Evolutionary conservation across 2,113 vertebrate species (phyloP), one percentile per base, ranked within the genome.

Genomic region (Lycaon pictus): DNA sequence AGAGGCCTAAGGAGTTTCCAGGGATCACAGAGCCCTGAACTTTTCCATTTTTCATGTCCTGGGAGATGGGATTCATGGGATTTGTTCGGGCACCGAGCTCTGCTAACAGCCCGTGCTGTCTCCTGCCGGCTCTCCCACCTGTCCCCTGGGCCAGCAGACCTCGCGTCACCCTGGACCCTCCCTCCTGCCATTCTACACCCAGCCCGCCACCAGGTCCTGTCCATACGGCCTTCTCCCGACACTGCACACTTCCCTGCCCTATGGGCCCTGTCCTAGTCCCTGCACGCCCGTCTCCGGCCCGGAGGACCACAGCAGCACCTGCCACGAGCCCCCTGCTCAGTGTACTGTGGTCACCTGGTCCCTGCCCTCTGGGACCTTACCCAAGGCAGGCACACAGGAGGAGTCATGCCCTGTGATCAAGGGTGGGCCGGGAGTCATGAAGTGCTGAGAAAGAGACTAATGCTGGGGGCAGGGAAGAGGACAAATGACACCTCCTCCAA

Each of bases 91-190:
- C 23, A 0, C 53, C 19, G 12, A 22, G 43, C 12, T 63, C 43
- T 2, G 35, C n/a, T 20, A 17, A 11, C 0, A 11, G 23, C 19
- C 77, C n/a, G 23, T 1, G 13, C 35, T 1, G 10, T 27, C 4
- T 0, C 12, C 7, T 7, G 58, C 72, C 0, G 0, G 63, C 53
- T 71, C 71, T 10, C 0, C 65, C 16, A 9, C 11, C 13, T 37
- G 27, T 15, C 32, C 5, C 0, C 56, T 25, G 16, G 55, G 29
- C 10, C 0, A 27, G 22, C 43, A 51, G n/a, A 55, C 32, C 60
- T 79, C 5, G 20, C 11, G 0, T n/a, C 63, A 32, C 9, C 87
- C 72, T 6, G 17, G 85, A 48, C 53, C 32, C 20, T 37, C 51
- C 56, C 12, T 53, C 48, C n/a, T 13, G 25, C 15, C 3, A 5